Evolutionary conservation across 2,797 vertebrate genomes (phyloP).

Genomic region (Pitangus sulphuratus): DNA sequence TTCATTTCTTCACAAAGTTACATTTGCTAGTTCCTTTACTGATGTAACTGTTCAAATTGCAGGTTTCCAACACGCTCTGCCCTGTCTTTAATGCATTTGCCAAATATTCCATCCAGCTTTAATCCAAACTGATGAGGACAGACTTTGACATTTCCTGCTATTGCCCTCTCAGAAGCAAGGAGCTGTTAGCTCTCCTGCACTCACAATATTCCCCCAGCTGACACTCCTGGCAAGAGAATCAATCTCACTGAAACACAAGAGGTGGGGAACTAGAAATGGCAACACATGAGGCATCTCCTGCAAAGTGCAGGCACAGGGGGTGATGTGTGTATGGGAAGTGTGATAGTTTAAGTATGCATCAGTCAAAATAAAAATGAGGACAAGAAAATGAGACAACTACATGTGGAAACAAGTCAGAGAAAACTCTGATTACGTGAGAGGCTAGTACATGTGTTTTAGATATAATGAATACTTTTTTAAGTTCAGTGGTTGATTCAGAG

Average conservation of each 20-base stretch:
- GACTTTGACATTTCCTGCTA: constrained; percentile 1
- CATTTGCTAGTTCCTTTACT: background rate
- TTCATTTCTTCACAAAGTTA: background rate
- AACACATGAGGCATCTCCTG: background rate
- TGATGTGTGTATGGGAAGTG: background rate
- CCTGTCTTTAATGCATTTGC: background rate
- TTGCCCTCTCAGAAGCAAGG: background rate
- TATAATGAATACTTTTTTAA: background rate
- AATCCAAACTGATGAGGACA: background rate
- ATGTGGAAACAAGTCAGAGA: background rate
- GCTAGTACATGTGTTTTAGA: background rate
- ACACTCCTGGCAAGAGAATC: background rate
- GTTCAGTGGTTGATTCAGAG: constrained; percentile 28
- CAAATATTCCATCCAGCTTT: background rate
- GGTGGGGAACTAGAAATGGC: background rate
- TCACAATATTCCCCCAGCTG: background rate
- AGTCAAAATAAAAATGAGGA: constrained; percentile 22
- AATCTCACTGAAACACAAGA: background rate
- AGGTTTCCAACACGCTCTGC: background rate
- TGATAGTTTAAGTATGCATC: background rate
- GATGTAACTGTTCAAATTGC: background rate
- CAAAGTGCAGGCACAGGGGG: background rate
- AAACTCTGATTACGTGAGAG: background rate
- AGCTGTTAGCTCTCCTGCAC: background rate
- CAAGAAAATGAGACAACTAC: background rate